Base-by-base conservation (phyloP, 1,140 invertebrate genomes). In the Drosophila dunni region DNA sequence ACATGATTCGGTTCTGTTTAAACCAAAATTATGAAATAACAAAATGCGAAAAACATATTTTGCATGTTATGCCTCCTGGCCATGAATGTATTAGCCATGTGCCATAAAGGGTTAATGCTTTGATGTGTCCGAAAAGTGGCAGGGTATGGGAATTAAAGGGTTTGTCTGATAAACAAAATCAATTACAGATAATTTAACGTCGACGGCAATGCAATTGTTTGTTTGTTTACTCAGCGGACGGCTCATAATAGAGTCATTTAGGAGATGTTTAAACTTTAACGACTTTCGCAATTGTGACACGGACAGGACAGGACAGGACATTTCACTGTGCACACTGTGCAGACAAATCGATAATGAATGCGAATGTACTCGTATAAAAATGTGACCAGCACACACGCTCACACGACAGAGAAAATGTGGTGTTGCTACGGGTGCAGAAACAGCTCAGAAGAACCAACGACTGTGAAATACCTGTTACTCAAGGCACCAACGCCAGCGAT, bases 151-250 rank as follows among this genome's bases (percentile, higher is more conserved):
- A 44, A 24, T n/a, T 10, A 29, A 7, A 38, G 51, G 51, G 24
- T 42, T 34, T 10, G 68, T 56, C 58, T 76, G 83, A 82, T 79
- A 80, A 88, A 89, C 84, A 88, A 88, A 88, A 88, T 88, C 84
- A 88, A 88, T 88, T 88, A 88, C 84, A 89, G 80, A 81, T 84
- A 84, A 88, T 83, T 88, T 88, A 84, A 84, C 67, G 57, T 76
- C 36, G 44, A 48, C 50, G 71, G 42, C 61, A 51, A 70, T 64
- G 61, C 66, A 72, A 71, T 75, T 70, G 56, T 57, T 67, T 75
- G 65, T 74, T 75, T 75, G 67, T 63, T 65, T 75, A 69, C 58
- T 60, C 61, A 53, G 46, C 62, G 62, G 51, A 45, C 36, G 60
- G 58, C 61, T 57, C 64, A 63, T 86, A 89, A 89, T 84, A 89